Evolutionary conservation across 1,140 invertebrate genomes (phyloP), one percentile per base, ranked within the genome.

Genomic region (Heliconius congener): DNA sequence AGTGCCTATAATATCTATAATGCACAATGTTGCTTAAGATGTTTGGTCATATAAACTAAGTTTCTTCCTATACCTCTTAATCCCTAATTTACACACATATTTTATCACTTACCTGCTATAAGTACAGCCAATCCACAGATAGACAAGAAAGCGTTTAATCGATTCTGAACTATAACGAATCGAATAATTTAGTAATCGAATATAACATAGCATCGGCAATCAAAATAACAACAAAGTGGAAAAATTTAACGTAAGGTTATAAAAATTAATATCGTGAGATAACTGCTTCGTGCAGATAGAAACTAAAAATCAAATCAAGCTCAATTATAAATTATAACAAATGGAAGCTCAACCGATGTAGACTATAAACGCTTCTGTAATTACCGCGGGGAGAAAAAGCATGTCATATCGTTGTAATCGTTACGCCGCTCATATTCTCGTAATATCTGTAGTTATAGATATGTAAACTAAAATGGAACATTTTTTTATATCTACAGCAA

Each of bases 281-380:
- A 72, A 74, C 50, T 70, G 78, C 57, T 75, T 80, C 74, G 52
- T 76, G 78, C 50, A 71, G 46, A 71, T 76, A 71, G 37, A 46
- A 39, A 79, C 70, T 76, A 74, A 55, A 82, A 79, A 79, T 73
- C 76, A 74, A 81, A 76, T 75, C 71, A 72, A 85, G 82, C 86
- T 84, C 86, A 89, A 91, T 91, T 88, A 88, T 84, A 86, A 87
- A 85, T 85, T 84, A 85, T 84, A 86, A 82, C 84, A 89, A 91
- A 86, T 93, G 85, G 89, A 90, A 90, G 87, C 89, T 81, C 81
- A 81, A 87, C 86, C 79, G 84, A 84, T 83, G 81, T 83, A 86
- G 82, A 86, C 75, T 84, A 86, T 92, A 87, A 90, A 92, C 87
- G 91, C 90, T 93, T 92, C 91, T 90, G 91, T 88, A 82, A 85